Percentiles rank a stretch among this genome's conserved stretches.
Conservation (phyloP, 2,797 vertebrate genomes). For the Onychomys torridus region DNA sequence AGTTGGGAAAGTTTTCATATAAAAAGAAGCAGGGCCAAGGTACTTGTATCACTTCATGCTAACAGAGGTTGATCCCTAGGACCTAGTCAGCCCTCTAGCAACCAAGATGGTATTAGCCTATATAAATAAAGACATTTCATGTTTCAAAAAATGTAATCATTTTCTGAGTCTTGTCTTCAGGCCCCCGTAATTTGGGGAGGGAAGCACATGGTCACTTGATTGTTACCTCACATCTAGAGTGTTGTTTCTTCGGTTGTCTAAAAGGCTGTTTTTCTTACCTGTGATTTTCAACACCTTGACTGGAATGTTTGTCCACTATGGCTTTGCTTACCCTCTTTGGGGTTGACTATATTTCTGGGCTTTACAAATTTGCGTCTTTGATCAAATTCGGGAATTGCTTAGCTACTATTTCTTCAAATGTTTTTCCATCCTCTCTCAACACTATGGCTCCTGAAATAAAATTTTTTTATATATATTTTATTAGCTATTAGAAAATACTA, state of each 20-base stretch:
- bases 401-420: neutral
- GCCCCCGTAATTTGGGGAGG: neutral
- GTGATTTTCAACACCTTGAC: neutral
- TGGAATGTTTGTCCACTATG: neutral
- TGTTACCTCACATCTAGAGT: neutral
- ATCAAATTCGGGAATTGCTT: neutral
- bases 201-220: neutral
- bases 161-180: neutral
- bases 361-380: neutral
- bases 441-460: neutral
- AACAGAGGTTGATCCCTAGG: too few relatives aligned
- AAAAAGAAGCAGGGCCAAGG: neutral
- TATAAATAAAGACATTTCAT: neutral
- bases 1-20: neutral
- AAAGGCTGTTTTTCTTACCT: neutral
- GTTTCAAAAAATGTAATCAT: neutral
- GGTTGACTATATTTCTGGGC: neutral
- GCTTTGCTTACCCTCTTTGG: slow-evolving; percentile 4
- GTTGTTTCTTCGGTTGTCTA: neutral
- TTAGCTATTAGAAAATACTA: neutral
- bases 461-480: too few relatives aligned
- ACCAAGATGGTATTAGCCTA: neutral
- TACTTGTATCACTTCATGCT: too few relatives aligned
- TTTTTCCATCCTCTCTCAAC: neutral
- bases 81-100: too few relatives aligned